Percentiles rank a stretch among this genome's conserved stretches.
Evolutionary conservation across 2,888 invertebrate genomes (phyloP).

Genomic region (Tholera decimalis): DNA sequence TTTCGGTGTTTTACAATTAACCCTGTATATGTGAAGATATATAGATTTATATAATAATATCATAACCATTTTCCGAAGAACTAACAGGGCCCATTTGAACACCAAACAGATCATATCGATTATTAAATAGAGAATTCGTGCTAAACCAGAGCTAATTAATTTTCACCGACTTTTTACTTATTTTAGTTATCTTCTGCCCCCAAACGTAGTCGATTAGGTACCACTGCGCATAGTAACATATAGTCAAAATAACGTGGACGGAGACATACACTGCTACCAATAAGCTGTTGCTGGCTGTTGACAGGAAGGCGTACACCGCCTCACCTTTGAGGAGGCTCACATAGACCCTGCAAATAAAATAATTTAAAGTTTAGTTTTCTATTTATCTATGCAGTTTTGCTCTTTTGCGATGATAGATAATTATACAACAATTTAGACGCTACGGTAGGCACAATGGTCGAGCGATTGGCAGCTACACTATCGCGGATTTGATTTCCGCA

Average conservation of each 20-base stretch:
- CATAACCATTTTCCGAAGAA: not conserved
- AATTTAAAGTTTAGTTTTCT: not conserved
- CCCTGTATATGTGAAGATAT: no score
- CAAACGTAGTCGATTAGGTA: constrained; percentile 46
- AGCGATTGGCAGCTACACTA: no score
- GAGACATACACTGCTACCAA: constrained; percentile 9
- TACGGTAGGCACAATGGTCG: no score
- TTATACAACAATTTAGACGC: no score
- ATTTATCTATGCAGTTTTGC: not conserved
- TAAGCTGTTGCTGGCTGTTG: constrained; percentile 48
- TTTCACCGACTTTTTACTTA: constrained; percentile 8
- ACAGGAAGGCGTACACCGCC: constrained; percentile 67
- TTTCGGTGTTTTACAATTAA: no score
- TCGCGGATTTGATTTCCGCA: no score
- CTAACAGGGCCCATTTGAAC: not conserved
- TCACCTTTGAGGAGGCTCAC: constrained; percentile 63
- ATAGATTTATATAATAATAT: not conserved
- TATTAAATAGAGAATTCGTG: no score
- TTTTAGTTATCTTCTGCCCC: constrained; percentile 7
- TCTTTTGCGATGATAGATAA: no score
- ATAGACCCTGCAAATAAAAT: constrained; percentile 65
- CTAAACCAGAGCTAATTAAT: not conserved
- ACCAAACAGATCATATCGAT: not conserved
- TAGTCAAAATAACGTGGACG: not conserved
- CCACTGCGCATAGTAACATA: constrained; percentile 60